A percentile compares a stretch with the other conserved stretches of the same genome.
These are phyloP conservation scores for Siphlonurus alternatus DNA, from an alignment of 2,888 invertebrate genomes.

Conservation along the genomic window DNA sequence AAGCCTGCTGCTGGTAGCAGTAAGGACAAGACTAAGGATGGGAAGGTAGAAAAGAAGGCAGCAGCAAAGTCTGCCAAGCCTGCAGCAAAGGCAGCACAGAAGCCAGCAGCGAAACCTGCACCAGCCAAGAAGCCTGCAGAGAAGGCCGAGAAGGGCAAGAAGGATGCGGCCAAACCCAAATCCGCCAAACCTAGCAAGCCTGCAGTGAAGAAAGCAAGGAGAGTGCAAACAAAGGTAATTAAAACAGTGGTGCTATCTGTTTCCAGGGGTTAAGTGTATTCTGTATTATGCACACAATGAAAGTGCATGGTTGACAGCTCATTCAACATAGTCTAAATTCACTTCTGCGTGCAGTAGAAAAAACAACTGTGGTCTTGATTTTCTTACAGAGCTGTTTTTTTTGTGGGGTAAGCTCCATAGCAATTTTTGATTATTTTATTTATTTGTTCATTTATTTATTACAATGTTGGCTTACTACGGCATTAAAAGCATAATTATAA, in stretches of 20 bases:
- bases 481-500: no score
- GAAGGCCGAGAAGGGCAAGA: slow-evolving; percentile 16
- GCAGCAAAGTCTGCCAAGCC: slow-evolving; percentile 27
- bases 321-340: no score
- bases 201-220: slow-evolving; percentile 57
- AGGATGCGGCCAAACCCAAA: slow-evolving; percentile 32
- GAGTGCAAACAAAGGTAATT: slow-evolving; percentile 71
- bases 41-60: slow-evolving; percentile 21
- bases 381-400: no score
- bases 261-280: no score
- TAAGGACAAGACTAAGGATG: slow-evolving; percentile 22
- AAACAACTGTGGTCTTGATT: no score
- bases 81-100: slow-evolving; percentile 31
- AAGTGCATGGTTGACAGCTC: no score
- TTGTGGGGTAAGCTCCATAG: no score
- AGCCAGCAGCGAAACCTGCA: slow-evolving; percentile 22
- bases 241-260: slow-evolving; percentile 3
- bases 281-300: no score
- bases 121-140: slow-evolving; percentile 13
- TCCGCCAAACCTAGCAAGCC: slow-evolving; percentile 31
- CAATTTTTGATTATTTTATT: no score
- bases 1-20: slow-evolving; percentile 23
- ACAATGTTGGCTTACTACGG: no score
- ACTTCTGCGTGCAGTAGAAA: no score
- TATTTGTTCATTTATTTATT: no score